Evolutionary conservation across 2,797 vertebrate species (phyloP).

Genomic region (Luscinia luscinia): DNA sequence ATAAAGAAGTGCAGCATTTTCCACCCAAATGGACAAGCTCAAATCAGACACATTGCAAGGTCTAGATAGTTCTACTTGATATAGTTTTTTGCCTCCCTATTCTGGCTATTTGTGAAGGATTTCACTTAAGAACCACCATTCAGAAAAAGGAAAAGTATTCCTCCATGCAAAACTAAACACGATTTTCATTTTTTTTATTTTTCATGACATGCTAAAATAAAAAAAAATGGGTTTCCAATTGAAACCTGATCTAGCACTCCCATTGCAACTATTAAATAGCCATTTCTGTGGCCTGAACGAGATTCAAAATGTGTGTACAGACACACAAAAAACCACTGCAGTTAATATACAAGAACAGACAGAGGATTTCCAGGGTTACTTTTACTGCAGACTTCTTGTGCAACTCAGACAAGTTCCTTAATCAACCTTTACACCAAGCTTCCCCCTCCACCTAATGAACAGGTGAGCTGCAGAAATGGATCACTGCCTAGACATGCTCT

Average conservation of each 20-base stretch:
- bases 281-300: not conserved
- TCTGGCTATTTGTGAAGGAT: not conserved
- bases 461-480: not conserved
- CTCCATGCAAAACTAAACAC: not conserved
- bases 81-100: not conserved
- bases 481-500: not conserved
- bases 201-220: not conserved
- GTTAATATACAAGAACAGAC: not conserved
- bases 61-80: not conserved
- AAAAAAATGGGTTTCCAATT: not conserved
- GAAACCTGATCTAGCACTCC: not conserved
- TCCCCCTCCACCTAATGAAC: not conserved
- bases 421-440: not conserved
- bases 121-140: not conserved
- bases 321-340: not conserved
- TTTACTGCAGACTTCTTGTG: not conserved
- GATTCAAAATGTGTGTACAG: not conserved
- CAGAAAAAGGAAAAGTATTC: not conserved
- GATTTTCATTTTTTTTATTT: not conserved
- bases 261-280: constrained; percentile 4
- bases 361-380: not conserved
- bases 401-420: not conserved
- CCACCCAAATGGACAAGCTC: not conserved
- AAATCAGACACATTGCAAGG: not conserved
- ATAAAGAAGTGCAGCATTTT: not conserved